Percentiles rank a stretch among this genome's conserved stretches.
Conservation (phyloP, 2,797 vertebrate genomes). For the Melanotaenia maccullochi region DNA sequence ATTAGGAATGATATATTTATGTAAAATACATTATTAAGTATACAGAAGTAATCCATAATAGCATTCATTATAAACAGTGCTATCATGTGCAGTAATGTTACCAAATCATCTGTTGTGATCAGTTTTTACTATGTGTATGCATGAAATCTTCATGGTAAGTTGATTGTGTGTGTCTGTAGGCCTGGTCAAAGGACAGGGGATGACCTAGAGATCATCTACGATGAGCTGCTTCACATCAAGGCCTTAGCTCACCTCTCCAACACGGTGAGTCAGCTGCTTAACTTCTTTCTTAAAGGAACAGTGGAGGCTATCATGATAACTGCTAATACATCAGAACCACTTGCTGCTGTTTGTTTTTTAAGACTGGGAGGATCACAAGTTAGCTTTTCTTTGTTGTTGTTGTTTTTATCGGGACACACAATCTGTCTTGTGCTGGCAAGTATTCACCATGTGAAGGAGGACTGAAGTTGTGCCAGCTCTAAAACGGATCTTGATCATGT, state of each 20-base stretch:
- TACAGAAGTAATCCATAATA: background rate
- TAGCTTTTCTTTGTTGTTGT: background rate
- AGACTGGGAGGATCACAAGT: constrained; percentile 1
- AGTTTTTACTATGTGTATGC: background rate
- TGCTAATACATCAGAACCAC: background rate
- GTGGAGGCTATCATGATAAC: constrained; percentile 6
- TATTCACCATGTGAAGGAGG: constrained; percentile 3
- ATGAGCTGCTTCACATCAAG: constrained; percentile 98
- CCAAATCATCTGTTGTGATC: background rate
- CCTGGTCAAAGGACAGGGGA: constrained; percentile 95
- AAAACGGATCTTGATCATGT: background rate
- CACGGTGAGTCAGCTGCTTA: constrained; percentile 85
- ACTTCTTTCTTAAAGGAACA: constrained; percentile 40
- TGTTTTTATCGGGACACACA: background rate
- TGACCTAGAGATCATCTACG: constrained; percentile 97
- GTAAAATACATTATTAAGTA: background rate
- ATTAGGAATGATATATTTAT: background rate
- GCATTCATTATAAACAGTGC: background rate
- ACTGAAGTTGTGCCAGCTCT: background rate
- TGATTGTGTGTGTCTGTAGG: constrained; percentile 73
- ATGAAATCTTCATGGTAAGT: background rate
- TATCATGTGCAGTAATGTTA: background rate
- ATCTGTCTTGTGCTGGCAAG: constrained; percentile 13
- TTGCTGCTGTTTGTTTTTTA: constrained; percentile 2
- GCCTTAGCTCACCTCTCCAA: constrained; percentile 97